Evolutionary conservation across 2,113 vertebrate genomes (phyloP).

Genomic region (Nycticryphes semicollaris): DNA sequence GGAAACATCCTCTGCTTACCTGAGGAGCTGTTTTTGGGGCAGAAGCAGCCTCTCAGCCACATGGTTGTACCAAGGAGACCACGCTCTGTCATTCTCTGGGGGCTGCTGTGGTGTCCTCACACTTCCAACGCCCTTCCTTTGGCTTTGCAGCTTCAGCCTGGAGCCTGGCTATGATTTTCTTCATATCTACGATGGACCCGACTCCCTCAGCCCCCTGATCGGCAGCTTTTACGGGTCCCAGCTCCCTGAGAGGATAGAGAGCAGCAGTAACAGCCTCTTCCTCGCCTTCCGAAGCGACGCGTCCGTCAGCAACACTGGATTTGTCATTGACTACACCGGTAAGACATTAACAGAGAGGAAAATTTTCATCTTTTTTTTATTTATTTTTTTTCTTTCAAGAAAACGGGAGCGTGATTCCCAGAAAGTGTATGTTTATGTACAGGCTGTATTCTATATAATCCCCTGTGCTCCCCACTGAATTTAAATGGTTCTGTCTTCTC

Average conservation of each 20-base stretch:
- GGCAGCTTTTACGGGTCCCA: constrained; percentile 95
- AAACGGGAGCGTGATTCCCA: not conserved
- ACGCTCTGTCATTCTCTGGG: not conserved
- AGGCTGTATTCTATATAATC: not conserved
- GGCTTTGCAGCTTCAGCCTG: constrained; percentile 87
- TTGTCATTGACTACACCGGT: constrained; percentile 96
- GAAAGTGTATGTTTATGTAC: too few species aligned
- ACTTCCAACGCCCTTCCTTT: not conserved
- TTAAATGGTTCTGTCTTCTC: not conserved
- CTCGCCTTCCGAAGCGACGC: constrained; percentile 95
- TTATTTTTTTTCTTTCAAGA: not conserved
- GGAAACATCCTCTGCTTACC: not conserved
- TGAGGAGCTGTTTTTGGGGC: not conserved
- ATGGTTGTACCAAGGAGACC: not conserved
- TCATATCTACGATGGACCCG: constrained; percentile 93
- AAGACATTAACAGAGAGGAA: not conserved
- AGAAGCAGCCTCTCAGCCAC: not conserved
- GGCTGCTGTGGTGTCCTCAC: not conserved
- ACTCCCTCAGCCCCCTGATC: constrained; percentile 91
- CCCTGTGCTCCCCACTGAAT: not conserved
- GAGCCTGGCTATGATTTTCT: constrained; percentile 98
- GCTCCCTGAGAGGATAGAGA: constrained; percentile 90
- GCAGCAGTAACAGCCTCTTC: constrained; percentile 95
- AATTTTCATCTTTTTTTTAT: not conserved
- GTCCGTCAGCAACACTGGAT: constrained; percentile 92